Evolutionary conservation across 2,113 vertebrate genomes (phyloP).

Genomic region (Myodes glareolus): DNA sequence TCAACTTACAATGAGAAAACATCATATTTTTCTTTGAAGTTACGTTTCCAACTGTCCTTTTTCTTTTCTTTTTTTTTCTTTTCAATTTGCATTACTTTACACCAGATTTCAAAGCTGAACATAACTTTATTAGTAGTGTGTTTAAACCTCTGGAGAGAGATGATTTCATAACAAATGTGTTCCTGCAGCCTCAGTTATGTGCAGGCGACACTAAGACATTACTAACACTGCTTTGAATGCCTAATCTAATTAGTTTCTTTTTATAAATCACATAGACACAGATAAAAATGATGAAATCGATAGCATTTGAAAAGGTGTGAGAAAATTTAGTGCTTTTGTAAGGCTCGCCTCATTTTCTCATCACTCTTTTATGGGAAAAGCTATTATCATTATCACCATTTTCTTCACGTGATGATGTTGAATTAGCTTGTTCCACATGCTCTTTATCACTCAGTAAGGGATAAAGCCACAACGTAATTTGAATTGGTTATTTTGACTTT

Average conservation of each 20-base stretch:
- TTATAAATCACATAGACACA: slow-evolving; percentile 28
- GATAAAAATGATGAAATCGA: slow-evolving; percentile 39
- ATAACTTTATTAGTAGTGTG: not conserved
- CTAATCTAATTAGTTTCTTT: slow-evolving; percentile 54
- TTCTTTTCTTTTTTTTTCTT: not conserved
- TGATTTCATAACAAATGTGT: not conserved
- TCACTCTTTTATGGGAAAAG: slow-evolving; percentile 55
- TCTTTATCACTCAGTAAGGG: not conserved
- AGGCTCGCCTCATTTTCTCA: slow-evolving; percentile 43
- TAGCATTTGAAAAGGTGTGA: slow-evolving; percentile 20
- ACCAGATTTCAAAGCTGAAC: slow-evolving; percentile 34
- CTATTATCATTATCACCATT: slow-evolving; percentile 61
- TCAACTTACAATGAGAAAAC: not conserved
- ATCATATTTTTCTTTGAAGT: not conserved
- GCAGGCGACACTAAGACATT: not conserved
- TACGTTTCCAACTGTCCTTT: not conserved
- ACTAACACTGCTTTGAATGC: slow-evolving; percentile 17
- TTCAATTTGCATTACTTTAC: slow-evolving; percentile 4
- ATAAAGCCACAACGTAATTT: not conserved
- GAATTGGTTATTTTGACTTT: slow-evolving; percentile 65
- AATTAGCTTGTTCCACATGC: not conserved
- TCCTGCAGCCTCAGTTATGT: not conserved
- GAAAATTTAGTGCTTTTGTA: slow-evolving; percentile 22
- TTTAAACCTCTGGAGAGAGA: slow-evolving; percentile 35
- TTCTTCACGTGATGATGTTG: slow-evolving; percentile 47